Conservation (phyloP, 2,888 invertebrate species). For the Nesidiocoris tenuis region DNA sequence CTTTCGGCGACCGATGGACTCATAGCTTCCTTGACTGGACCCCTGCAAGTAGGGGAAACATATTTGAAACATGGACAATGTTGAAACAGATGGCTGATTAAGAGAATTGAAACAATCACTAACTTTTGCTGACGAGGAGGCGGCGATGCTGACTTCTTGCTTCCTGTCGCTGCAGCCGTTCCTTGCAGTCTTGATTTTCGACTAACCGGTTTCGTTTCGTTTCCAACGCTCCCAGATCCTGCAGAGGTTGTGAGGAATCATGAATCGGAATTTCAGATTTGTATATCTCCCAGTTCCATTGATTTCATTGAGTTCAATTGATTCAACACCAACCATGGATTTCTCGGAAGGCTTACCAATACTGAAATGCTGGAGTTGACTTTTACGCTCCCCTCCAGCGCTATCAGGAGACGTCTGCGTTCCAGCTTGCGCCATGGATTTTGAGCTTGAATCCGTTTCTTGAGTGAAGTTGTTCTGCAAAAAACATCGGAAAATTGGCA, state of each 20-base stretch:
- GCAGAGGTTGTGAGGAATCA: no score
- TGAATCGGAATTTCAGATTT: no score
- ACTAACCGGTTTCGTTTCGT: constrained; percentile 15
- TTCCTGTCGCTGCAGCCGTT: constrained; percentile 6
- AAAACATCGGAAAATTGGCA: no score
- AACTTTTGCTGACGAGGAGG: constrained; percentile 49
- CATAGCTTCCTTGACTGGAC: constrained; percentile 76
- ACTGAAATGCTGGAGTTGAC: constrained; percentile 58
- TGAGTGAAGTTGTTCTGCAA: constrained; percentile 32
- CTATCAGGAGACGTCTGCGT: constrained; percentile 70
- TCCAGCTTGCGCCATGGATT: constrained; percentile 59
- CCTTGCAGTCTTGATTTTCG: constrained; percentile 27
- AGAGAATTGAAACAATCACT: not conserved
- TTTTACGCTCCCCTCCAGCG: constrained; percentile 50
- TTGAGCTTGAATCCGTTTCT: constrained; percentile 49
- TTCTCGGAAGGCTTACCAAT: constrained; percentile 56
- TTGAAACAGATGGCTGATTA: not conserved
- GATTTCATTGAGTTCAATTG: no score
- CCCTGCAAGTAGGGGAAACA: constrained; percentile 53
- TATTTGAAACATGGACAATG: not conserved
- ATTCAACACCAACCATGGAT: no score
- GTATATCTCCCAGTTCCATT: no score
- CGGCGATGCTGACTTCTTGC: constrained; percentile 56
- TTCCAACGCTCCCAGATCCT: constrained; percentile 31
- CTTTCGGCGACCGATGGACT: constrained; percentile 91